Conservation (phyloP, 2,888 invertebrate species). For the Nomada lathburiana region DNA sequence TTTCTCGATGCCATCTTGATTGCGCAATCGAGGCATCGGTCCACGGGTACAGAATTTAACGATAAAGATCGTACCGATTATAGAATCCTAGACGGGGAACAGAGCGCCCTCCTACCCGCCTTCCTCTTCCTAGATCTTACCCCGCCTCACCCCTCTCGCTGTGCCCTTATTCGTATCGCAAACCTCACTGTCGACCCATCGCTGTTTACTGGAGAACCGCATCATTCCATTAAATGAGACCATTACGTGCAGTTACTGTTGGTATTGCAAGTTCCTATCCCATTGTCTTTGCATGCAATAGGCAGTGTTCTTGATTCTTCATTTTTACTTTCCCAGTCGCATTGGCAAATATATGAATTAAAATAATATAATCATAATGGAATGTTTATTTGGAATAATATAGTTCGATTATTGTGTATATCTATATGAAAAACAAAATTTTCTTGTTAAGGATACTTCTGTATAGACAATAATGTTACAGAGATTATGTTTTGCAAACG, state of each 20-base stretch:
- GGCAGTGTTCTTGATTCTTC: too few species aligned
- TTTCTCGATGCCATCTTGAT: slow-evolving; percentile 83
- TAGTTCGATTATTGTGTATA: too few species aligned
- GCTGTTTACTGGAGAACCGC: slow-evolving; percentile 39
- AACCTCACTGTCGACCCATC: neutral
- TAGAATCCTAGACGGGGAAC: slow-evolving; percentile 65
- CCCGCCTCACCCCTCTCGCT: neutral
- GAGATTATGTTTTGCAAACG: neutral
- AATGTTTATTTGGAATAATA: too few species aligned
- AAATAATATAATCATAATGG: too few species aligned
- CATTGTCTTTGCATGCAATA: neutral
- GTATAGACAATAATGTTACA: neutral
- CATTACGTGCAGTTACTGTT: slow-evolving; percentile 1
- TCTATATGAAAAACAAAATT: neutral
- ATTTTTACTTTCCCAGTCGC: too few species aligned
- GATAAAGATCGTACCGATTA: slow-evolving; percentile 80
- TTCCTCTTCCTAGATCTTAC: neutral
- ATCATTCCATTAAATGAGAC: slow-evolving; percentile 15
- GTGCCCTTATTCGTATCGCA: slow-evolving; percentile 21
- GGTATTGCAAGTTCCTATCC: neutral
- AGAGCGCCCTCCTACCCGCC: neutral
- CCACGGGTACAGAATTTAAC: slow-evolving; percentile 76
- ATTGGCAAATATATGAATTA: too few species aligned
- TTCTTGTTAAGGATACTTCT: neutral
- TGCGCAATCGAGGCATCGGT: slow-evolving; percentile 81